phyloP scores from a whole-genome alignment of 92 coral and sea anemone genomes.

The Hydrozoanthus gracilis region DNA sequence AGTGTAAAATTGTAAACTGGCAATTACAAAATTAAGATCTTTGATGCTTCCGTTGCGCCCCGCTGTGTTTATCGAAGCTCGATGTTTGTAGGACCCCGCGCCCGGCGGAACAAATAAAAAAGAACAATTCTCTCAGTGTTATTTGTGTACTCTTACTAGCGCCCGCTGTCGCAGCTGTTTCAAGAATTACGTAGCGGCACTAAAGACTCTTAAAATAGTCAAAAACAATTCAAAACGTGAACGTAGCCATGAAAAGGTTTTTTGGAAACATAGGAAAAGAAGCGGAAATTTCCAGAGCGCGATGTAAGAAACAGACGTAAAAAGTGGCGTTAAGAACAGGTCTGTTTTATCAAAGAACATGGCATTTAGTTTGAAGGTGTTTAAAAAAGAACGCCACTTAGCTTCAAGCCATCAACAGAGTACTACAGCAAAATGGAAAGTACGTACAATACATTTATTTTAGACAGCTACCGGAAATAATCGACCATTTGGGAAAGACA shows the following conservation, averaged over 20 bases:
- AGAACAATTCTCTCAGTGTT: not conserved
- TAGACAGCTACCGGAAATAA: constrained; percentile 5
- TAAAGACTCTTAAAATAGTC: not conserved
- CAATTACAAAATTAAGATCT: constrained; percentile 19
- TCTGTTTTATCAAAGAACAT: too few species aligned
- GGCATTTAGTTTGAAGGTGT: not conserved
- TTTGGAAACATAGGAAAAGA: not conserved
- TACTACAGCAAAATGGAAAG: not conserved
- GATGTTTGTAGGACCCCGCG: not conserved
- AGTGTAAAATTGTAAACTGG: not conserved
- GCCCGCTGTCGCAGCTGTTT: not conserved
- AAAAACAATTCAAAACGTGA: not conserved
- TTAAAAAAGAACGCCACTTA: not conserved
- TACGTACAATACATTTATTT: not conserved
- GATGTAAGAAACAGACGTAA: too few species aligned
- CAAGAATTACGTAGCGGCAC: not conserved
- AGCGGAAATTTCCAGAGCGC: too few species aligned
- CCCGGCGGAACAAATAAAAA: not conserved
- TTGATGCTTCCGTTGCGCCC: not conserved
- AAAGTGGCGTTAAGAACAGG: too few species aligned
- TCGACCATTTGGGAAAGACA: not conserved
- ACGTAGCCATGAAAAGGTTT: not conserved
- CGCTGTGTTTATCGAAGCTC: not conserved
- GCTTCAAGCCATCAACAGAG: not conserved
- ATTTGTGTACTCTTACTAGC: not conserved